These are phyloP conservation scores for Xyrichtys novacula DNA, from an alignment of 2,797 vertebrate genomes.

Conservation along the genomic window DNA sequence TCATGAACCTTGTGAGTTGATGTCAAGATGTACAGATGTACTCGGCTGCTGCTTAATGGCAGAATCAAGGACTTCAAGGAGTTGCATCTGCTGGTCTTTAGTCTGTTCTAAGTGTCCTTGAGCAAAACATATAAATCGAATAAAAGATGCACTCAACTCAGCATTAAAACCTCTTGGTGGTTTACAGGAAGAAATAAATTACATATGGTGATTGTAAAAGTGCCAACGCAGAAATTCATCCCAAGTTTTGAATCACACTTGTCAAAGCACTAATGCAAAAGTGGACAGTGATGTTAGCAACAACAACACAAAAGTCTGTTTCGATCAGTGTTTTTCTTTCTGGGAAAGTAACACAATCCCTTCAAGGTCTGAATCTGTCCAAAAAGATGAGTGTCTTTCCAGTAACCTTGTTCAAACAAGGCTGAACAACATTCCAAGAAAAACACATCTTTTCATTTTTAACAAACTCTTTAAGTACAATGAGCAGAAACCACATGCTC, in stretches of 20 bases:
- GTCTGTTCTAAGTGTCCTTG: background rate
- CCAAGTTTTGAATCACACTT: background rate
- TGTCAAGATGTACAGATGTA: background rate
- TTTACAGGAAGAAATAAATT: background rate
- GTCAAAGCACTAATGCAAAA: background rate
- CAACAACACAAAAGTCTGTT: background rate
- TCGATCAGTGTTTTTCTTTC: constrained; percentile 4
- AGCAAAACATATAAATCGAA: background rate
- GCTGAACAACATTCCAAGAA: constrained; percentile 24
- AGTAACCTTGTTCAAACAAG: constrained; percentile 13
- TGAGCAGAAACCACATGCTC: constrained; percentile 13
- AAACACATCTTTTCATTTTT: constrained; percentile 23
- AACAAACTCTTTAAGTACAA: constrained; percentile 19
- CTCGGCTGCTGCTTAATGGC: background rate
- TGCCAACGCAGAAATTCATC: background rate
- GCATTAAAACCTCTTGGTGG: background rate
- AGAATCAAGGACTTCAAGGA: background rate
- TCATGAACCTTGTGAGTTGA: too few relatives aligned
- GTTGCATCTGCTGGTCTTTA: constrained; percentile 1
- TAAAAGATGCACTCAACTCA: background rate
- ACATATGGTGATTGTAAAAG: background rate
- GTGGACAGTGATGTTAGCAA: background rate
- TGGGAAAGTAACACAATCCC: constrained; percentile 2
- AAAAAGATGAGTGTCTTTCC: constrained; percentile 14
- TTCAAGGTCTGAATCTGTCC: constrained; percentile 13